Percentiles rank a stretch among this genome's conserved stretches.
Evolutionary conservation across 2,797 vertebrate genomes (phyloP).

Genomic region (Eleutherodactylus coqui): DNA sequence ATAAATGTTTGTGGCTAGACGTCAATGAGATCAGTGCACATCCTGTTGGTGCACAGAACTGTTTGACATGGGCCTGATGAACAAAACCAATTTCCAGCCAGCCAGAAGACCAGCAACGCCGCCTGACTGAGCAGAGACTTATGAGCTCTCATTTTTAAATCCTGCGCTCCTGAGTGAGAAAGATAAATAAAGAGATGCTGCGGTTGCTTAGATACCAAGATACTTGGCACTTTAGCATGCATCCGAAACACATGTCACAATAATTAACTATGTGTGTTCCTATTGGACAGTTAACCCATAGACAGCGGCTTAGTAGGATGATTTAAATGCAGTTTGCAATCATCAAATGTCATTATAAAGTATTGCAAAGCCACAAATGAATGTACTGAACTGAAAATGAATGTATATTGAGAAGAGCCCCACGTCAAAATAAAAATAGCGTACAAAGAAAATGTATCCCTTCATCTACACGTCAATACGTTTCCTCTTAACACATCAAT

Average conservation of each 20-base stretch:
- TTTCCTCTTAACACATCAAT: too few relatives aligned
- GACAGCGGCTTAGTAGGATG: not conserved
- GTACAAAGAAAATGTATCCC: not conserved
- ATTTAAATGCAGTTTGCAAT: not conserved
- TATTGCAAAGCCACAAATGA: not conserved
- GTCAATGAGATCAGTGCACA: not conserved
- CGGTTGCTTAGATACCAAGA: slow-evolving; percentile 58
- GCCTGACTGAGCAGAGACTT: slow-evolving; percentile 59
- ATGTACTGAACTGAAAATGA: not conserved
- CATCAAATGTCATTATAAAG: not conserved
- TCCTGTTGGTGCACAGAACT: slow-evolving; percentile 31
- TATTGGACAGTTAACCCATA: not conserved
- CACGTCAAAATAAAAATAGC: not conserved
- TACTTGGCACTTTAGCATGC: slow-evolving; percentile 53
- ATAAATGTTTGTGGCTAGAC: not conserved
- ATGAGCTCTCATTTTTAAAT: slow-evolving; percentile 59
- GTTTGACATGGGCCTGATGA: slow-evolving; percentile 44
- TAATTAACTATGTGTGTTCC: slow-evolving; percentile 50
- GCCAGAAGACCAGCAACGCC: slow-evolving; percentile 26
- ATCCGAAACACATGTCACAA: slow-evolving; percentile 48
- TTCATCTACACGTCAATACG: too few relatives aligned
- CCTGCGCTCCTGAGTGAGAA: slow-evolving; percentile 46
- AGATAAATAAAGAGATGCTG: slow-evolving; percentile 59
- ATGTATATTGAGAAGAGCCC: not conserved
- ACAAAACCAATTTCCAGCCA: slow-evolving; percentile 57